phyloP scores from a whole-genome alignment of 2,888 invertebrate genomes.

The Tetrapedia diversipes region DNA sequence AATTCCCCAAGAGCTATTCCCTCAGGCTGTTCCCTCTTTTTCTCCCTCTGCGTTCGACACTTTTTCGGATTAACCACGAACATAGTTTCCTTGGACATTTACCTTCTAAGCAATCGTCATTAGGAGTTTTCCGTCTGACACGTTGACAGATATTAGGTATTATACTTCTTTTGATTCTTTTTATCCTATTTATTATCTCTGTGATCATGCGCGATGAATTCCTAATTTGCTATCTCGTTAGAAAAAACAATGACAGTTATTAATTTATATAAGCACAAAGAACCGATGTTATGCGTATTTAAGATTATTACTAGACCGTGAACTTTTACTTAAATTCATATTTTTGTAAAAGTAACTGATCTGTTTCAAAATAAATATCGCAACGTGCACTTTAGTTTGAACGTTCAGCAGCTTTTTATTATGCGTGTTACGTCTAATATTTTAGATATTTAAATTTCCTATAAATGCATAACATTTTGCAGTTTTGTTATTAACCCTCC shows the following conservation, averaged over 20 bases:
- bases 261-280: background rate
- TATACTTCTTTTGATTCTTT: background rate
- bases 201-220: background rate
- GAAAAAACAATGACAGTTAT: background rate
- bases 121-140: background rate
- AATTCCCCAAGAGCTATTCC: conserved; percentile 15
- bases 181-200: background rate
- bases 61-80: conserved; percentile 1
- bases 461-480: too few relatives aligned
- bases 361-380: too few relatives aligned
- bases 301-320: background rate
- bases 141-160: background rate
- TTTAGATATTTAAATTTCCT: too few relatives aligned
- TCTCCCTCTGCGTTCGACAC: background rate
- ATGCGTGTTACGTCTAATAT: too few relatives aligned
- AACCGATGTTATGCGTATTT: background rate
- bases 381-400: too few relatives aligned
- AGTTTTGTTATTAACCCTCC: too few relatives aligned
- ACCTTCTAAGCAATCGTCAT: conserved; percentile 9
- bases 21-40: background rate
- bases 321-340: too few relatives aligned
- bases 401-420: too few relatives aligned
- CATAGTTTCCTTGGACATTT: conserved; percentile 4
- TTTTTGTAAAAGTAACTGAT: too few relatives aligned
- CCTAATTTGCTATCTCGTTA: background rate